Base-by-base conservation (phyloP, 2,797 vertebrate species). In the Neosilurus mollespiculum region DNA sequence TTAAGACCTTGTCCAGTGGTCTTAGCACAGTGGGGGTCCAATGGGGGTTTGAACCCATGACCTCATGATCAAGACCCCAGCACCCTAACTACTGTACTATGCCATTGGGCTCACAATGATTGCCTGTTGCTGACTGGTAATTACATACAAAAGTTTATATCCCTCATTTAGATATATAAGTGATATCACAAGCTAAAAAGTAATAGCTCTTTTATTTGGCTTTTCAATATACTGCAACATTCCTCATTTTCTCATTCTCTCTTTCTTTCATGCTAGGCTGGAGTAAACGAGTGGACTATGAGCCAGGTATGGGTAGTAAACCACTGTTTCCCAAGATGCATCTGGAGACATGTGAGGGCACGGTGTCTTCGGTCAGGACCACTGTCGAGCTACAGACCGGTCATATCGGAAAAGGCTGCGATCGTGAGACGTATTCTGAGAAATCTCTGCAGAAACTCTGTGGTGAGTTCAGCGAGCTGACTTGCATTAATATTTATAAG, bases 381-480 rank as follows among this genome's bases (percentile, higher is more conserved):
- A 96, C 93, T 0, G 94, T 96, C 30, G 96, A 99, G 83, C 92
- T 99, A 70, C 96, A 98, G 93, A 98, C 94, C 66, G 97, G 94
- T 66, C 96, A 95, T 86, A 97, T 96, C 0, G 96, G 96, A n/a
- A 98, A 97, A 85, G 97, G 97, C 87, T 99, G 98, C 12, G 96
- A 99, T 83, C 95, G 96, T 0, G 96, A 98, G 89, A 97, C 97
- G 0, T 98, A 98, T 92, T 97, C 97, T 0, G 97, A 99, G 90
- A 97, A 96, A 86, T 97, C 97, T 30, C 93, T 98, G 34, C 97
- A 98, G 91, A 97, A 97, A 80, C 93, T 99, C 78, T 99, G 98
- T 24, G 98, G 98, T 99, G 93, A 11, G 96, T 90, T 56, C 53
- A 66, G 24, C 37, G 26, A 30, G 26, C 15, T 58, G 53, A 18